Evolutionary conservation across 2,888 invertebrate species (phyloP), one percentile per base, ranked within the genome.

Genomic region (Saturnia pavonia): DNA sequence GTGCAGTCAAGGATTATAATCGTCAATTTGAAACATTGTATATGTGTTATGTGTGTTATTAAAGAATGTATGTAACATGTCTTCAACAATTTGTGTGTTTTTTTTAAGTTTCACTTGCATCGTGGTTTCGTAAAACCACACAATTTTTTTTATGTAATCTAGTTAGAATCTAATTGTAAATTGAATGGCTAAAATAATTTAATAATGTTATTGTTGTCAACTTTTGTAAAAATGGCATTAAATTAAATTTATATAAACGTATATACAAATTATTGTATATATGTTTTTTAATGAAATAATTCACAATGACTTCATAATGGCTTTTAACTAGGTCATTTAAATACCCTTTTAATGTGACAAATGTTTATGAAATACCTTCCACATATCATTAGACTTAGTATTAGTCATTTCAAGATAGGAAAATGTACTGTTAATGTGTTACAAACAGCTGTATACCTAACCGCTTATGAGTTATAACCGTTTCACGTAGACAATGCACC

Each of bases 381-480:
- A 60, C 57, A 27, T 27, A 60, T 60, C 27, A 14, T 60, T 25
- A 27, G 57, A 60, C 12, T 14, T 12, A 54, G 48, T 65, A 45
- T 54, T 69, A 69, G 25, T 57, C 54, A 74, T 57, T 60, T 60
- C 40, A 45, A 34, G 40, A 48, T 68, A 42, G 16, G 65, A 65
- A 34, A 34, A 65, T 65, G 40, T 40, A 65, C 63, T 63, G 27
- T 34, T 63, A 63, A 60, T 60, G 60, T 60, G 60, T 63, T 34
- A 63, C 63, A 34, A 63, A 65, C 65, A 65, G 19, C 65, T 65
- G 65, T 65, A 65, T 65, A 40, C 65, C 65, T 65, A 65, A 34
- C 40, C 19, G 65, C 40, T 40, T 65, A 16, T 40, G n/a, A 65
- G 40, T 19, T 65, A 65, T 65, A 65, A n/a, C 63, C 34, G 40